Base-by-base conservation (phyloP, 2,797 vertebrate species). In the Australoheros facetus region DNA sequence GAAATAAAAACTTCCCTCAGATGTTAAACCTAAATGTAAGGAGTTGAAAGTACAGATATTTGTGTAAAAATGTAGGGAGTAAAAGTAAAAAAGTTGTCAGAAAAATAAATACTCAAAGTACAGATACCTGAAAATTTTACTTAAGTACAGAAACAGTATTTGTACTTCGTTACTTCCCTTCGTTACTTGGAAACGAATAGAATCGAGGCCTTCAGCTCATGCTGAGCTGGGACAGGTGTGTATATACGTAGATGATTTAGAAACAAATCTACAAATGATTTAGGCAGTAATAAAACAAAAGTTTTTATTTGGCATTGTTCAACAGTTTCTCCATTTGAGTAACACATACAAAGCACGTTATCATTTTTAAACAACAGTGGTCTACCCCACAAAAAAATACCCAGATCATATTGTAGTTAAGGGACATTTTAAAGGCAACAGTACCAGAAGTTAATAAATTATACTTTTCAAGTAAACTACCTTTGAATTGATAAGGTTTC, bases 401-500 rank as follows among this genome's bases (percentile, higher is more conserved):
- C 54, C 9, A 56, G 19, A 48, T 80, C 7, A 75, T 55, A 54
- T 34, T 82, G 30, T 69, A 74, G 58, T 62, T 45, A 89, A 92
- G 90, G 89, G 89, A 92, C 82, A 78, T 83, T 82, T 85, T 77
- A 80, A 87, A 86, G 75, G 66, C 56, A 53, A 39, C 17, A 37
- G 58, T 83, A 78, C 62, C 32, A 70, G 1, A 53, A 8, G 2
- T 3, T 71, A 14, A 30, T 48, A 17, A 70, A 30, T 60, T 19
- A 75, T 5, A 54, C n/a, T 58, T 62, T 91, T 92, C 88, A 92
- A 90, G 88, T 90, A 88, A 87, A 79, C 77, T 45, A 32, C 16
- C 53, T 80, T 37, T 82, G n/a, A 66, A 78, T 69, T 48, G 45
- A 83, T 23, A 73, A 51, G 32, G 60, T 60, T 60, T 73, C 75